Evolutionary conservation across 2,113 vertebrate genomes (phyloP).

Genomic region (Ceratotherium simum): DNA sequence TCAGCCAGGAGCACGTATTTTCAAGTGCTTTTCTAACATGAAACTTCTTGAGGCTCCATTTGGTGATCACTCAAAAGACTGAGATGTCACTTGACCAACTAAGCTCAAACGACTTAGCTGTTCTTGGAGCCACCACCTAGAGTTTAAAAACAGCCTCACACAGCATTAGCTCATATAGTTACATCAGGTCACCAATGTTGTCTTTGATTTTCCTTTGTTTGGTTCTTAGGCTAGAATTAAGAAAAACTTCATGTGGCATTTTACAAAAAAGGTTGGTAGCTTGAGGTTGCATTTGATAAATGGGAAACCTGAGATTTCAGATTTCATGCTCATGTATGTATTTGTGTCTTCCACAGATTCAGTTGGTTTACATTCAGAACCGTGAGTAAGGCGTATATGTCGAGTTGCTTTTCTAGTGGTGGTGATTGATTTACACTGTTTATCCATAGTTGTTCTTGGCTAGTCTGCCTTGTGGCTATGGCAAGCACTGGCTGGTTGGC

Average conservation of each 20-base stretch:
- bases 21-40: background rate
- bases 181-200: background rate
- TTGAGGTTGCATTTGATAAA: background rate
- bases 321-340: background rate
- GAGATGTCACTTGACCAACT: background rate
- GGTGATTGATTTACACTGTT: background rate
- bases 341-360: background rate
- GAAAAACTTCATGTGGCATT: constrained; percentile 8
- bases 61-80: background rate
- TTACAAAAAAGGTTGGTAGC: background rate
- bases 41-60: background rate
- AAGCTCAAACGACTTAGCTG: background rate
- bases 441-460: background rate
- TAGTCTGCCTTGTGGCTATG: background rate
- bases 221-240: constrained; percentile 1
- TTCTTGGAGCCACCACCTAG: background rate
- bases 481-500: background rate
- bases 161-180: background rate
- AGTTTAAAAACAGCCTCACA: constrained; percentile 12
- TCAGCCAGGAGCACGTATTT: background rate
- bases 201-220: background rate
- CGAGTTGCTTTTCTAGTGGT: background rate
- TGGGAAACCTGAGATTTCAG: background rate
- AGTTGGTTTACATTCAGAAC: background rate
- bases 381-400: background rate